Evolutionary conservation across 2,888 invertebrate species (phyloP), one percentile per base, ranked within the genome.

Genomic region (Tineola bisselliella): DNA sequence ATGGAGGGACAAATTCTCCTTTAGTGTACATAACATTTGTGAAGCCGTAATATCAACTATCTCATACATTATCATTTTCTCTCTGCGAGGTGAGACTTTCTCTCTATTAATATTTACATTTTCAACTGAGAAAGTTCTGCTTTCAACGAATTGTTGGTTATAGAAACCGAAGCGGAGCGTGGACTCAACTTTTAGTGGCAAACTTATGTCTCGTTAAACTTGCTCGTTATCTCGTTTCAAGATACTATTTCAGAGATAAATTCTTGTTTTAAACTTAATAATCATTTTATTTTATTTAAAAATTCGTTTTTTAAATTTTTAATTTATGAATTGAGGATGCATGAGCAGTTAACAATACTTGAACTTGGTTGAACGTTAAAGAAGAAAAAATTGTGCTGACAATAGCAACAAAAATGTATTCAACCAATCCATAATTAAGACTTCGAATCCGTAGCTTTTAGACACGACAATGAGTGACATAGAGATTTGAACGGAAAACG

Each of bases 31-130:
- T 48, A 38, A 48, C 48, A 18, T 48, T 18, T 48, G 48, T 48
- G 13, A 48, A 48, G 17, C 15, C 48, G 48, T 48, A 48, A 13
- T 48, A 15, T 48, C 38, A 48, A 48, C 48, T 48, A 48, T 48
- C 48, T 13, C 48, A 48, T 48, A 48, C n/a, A 48, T 48, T 48
- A 48, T 54, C 19, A 19, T 54, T 25, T 25, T 25, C 17, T 17
- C 15, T 54, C 64, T 66, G 64, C 63, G 65, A 70, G 72, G 69
- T 74, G 70, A 68, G 70, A 73, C 72, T 75, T 54, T 74, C 66
- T 65, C 72, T 68, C 69, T 71, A 71, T 72, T 72, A 75, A 74
- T 72, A 73, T 75, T 74, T 73, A 69, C 71, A 69, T 75, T 71
- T 52, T 54, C 19, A 54, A 18, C n/a, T 54, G 54, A 54, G 54